phyloP scores from a whole-genome alignment of 2,113 vertebrate species.

The Panthera leo region DNA sequence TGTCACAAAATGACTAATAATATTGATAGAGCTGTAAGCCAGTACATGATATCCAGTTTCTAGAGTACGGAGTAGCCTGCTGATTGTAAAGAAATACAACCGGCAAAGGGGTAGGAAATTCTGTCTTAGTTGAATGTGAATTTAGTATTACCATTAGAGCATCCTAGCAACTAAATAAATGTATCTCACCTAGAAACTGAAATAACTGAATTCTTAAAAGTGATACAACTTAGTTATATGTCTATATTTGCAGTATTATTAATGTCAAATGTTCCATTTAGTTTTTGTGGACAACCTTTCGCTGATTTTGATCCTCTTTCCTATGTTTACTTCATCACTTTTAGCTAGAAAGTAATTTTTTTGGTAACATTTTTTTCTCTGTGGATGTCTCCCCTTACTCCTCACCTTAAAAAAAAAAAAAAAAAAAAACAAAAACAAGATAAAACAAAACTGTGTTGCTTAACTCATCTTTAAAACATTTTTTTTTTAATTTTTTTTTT shows the following conservation, averaged over 20 bases:
- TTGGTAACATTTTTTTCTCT: neutral
- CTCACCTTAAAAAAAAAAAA: neutral
- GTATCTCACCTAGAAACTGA: constrained; percentile 14
- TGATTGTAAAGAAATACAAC: constrained; percentile 7
- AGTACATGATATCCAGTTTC: neutral
- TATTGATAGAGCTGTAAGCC: neutral
- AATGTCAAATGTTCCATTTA: constrained; percentile 37
- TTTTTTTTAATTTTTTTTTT: neutral
- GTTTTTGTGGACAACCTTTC: neutral
- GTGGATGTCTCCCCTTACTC: rapidly evolving
- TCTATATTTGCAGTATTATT: neutral
- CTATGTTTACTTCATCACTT: neutral
- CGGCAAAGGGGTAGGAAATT: neutral
- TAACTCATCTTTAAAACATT: neutral
- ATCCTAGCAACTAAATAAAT: neutral
- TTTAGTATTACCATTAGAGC: neutral
- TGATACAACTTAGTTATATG: neutral
- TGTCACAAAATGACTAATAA: constrained; percentile 8
- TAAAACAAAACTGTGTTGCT: neutral
- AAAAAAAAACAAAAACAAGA: neutral
- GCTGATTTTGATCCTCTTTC: neutral
- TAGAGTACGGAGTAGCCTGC: neutral
- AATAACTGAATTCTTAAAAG: constrained; percentile 20
- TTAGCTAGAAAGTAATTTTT: neutral
- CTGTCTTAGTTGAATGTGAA: neutral